Evolutionary conservation across 2,797 vertebrate species (phyloP), one percentile per base, ranked within the genome.

Genomic region (Corythornis leucogaster): DNA sequence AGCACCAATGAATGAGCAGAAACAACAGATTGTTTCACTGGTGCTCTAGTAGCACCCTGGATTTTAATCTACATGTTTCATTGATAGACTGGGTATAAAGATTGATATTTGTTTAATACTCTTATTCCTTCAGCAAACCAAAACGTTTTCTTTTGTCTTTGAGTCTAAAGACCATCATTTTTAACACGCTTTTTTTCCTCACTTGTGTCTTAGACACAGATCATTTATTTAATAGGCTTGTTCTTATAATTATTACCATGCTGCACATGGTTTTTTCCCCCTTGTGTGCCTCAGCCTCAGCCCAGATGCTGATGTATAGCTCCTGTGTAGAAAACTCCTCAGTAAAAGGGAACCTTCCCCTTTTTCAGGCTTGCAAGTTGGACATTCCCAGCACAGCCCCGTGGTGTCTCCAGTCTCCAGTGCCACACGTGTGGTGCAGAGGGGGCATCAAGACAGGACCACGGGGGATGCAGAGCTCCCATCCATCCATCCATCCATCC

Each of bases 11-110:
- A 91, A 91, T 77, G 11, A 80, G 61, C 46, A 94, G 74, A 96
- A 97, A 48, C 9, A 96, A 71, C 33, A 74, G 53, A 62, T 35
- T 87, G 48, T 90, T 94, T 95, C 82, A 69, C 50, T 71, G 74
- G 5, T 87, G 63, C 11, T 92, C 87, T 89, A 89, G 63, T 59
- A 95, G 35, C 31, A 35, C n/a, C 90, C 64, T 76, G 48, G 15
- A 68, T 87, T 70, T 89, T 94, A 82, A 70, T 89, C 67, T 22
- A 82, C 1, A 0, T 48, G 53, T 92, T 92, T 87, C 54, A 92
- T 45, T 90, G 84, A 90, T 43, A 79, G 24, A 75, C 33, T n/a
- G 25, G 18, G 46, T 80, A 75, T 79, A 82, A 68, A 95, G 53
- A 92, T 64, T 83, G 53, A 2, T 92, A 57, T 81, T 94, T 64